Percentiles rank a stretch among this genome's conserved stretches.
phyloP scores from a whole-genome alignment of 1,140 invertebrate genomes.

The Drosophila subobscura region DNA sequence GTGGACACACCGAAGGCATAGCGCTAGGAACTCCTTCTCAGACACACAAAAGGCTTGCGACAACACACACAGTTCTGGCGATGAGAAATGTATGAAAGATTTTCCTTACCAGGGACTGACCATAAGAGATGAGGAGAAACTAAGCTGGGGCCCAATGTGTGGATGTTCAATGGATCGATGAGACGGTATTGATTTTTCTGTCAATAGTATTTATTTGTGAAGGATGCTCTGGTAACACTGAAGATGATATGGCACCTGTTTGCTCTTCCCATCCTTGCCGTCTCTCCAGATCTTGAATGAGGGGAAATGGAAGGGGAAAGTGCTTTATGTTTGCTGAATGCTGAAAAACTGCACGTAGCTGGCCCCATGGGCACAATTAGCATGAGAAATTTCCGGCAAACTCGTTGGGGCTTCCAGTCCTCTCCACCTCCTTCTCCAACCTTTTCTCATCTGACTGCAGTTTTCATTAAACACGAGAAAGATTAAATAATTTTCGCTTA shows the following conservation, averaged over 20 bases:
- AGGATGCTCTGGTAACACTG: background rate
- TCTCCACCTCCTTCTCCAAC: background rate
- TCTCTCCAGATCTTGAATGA: conserved; percentile 27
- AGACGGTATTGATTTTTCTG: too few relatives aligned
- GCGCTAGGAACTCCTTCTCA: conserved; percentile 1
- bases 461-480: conserved; percentile 23
- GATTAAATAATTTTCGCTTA: conserved; percentile 55
- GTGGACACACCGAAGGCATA: conserved; percentile 31
- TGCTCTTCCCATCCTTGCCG: background rate
- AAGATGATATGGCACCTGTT: background rate
- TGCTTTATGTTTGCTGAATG: conserved; percentile 7
- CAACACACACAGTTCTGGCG: conserved; percentile 54
- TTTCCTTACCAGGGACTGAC: conserved; percentile 42
- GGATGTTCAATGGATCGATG: background rate
- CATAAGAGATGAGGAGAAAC: conserved; percentile 32
- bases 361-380: conserved; percentile 36
- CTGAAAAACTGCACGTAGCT: conserved; percentile 21
- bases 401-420: background rate
- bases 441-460: background rate
- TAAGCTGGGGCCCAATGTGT: background rate
- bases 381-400: conserved; percentile 8
- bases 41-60: conserved; percentile 39
- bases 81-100: conserved; percentile 61
- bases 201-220: too few relatives aligned
- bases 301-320: conserved; percentile 48